Conservation (phyloP, 1,140 invertebrate genomes). For the Zelostemma sp. region DNA sequence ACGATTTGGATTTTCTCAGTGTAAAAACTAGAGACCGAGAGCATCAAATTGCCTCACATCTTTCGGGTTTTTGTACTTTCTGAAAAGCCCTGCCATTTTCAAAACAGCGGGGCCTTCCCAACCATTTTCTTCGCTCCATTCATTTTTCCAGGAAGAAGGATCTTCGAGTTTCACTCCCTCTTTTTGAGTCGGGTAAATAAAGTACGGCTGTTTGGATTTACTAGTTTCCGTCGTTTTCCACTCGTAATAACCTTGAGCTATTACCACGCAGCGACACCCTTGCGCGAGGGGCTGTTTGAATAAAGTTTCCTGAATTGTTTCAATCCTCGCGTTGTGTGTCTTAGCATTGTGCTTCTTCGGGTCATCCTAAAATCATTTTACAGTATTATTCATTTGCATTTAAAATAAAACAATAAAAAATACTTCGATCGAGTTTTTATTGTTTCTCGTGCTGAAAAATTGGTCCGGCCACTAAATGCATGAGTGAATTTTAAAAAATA, state of each 20-base stretch:
- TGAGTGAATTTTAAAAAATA: no score
- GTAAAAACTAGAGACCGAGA: no score
- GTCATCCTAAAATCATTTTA: conserved; percentile 70
- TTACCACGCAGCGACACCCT: conserved; percentile 81
- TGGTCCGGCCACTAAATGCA: no score
- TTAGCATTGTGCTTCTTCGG: conserved; percentile 77
- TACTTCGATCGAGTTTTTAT: not conserved
- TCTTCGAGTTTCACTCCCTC: conserved; percentile 1
- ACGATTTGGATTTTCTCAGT: no score
- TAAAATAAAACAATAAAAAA: conserved; percentile 2
- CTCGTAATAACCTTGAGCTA: conserved; percentile 89
- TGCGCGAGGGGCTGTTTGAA: conserved; percentile 78
- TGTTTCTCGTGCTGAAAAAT: no score
- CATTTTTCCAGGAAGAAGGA: conserved; percentile 38
- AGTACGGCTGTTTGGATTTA: conserved; percentile 81
- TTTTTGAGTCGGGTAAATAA: conserved; percentile 73
- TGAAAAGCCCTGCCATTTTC: conserved; percentile 84
- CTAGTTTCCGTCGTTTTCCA: conserved; percentile 80
- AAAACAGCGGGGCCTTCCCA: conserved; percentile 77
- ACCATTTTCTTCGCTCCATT: conserved; percentile 70
- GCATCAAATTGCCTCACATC: conserved; percentile 21
- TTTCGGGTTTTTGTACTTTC: conserved; percentile 74
- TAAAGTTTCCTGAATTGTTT: conserved; percentile 72
- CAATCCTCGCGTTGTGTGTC: conserved; percentile 87
- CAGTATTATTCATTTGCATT: not conserved